Conservation (phyloP, 2,797 vertebrate species). For the Lacerta viridis region DNA sequence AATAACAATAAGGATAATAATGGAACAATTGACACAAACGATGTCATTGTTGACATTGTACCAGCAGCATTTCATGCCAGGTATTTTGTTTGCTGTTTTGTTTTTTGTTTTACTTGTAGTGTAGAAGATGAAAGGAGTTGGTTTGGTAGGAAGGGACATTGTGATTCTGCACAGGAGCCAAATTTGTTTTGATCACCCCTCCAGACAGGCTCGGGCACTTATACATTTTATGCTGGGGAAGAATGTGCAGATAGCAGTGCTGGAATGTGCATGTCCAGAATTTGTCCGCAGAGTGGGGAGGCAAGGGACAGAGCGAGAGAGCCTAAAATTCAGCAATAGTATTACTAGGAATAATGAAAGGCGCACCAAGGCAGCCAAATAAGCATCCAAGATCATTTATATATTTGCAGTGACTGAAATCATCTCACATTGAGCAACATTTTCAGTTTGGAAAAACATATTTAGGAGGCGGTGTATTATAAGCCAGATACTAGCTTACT, state of each 20-base stretch:
- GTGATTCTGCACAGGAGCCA: constrained; percentile 63
- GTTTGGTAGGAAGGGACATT: constrained; percentile 68
- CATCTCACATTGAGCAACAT: neutral
- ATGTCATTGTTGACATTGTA: constrained; percentile 68
- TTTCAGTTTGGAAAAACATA: neutral
- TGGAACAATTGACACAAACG: constrained; percentile 73
- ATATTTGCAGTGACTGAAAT: neutral
- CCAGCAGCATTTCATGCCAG: constrained; percentile 76
- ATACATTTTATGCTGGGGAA: constrained; percentile 72
- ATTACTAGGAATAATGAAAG: neutral
- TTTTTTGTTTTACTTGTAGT: constrained; percentile 67
- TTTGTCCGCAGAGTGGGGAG: neutral
- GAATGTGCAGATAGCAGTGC: constrained; percentile 64
- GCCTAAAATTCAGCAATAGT: neutral
- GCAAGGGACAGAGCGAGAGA: neutral
- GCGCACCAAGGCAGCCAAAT: neutral
- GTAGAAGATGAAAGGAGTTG: constrained; percentile 70
- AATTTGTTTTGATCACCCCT: constrained; percentile 76
- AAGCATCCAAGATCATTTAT: no score
- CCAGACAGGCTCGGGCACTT: constrained; percentile 73
- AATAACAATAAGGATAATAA: constrained; percentile 74
- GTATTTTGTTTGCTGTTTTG: constrained; percentile 74
- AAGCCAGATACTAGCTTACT: neutral
- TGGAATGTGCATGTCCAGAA: constrained; percentile 58
- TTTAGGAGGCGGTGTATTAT: neutral